Evolutionary conservation across 92 coral and sea anemone species (phyloP), one percentile per base, ranked within the genome.

Genomic region (Epizoanthus fatuus): DNA sequence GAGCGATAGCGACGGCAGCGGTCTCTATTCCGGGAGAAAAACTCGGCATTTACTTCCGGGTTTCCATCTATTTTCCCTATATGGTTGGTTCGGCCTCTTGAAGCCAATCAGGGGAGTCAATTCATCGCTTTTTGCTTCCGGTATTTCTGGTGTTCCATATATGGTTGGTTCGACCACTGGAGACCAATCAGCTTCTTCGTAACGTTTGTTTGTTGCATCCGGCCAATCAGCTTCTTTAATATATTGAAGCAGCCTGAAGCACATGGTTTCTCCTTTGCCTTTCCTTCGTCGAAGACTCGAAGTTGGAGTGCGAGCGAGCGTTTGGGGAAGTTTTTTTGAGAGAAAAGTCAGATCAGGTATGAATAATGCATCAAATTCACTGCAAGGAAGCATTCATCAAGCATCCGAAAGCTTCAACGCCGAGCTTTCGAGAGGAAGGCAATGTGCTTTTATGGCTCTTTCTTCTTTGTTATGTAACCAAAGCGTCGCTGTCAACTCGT

Each of bases 131-230:
- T 64, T 64, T 25, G 70, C 44, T 64, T 64, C 44, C 45, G 45
- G 70, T 64, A 29, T 64, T 64, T 64, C 5, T 64, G 70, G 44
- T 7, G 0, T 64, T 64, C 70, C 70, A 29, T 32, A 64, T 29
- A 32, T 64, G 70, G 70, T 9, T 64, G n/a, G 70, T 64, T 25
- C 1, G 45, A 59, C 19, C 64, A n/a, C 64, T 59, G 64, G 9
- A 59, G 64, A 22, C 64, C 64, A 59, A 59, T 59, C 64, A 59
- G 64, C 64, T 59, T 59, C 64, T 59, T 17, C 10, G 32, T 59
- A 59, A 64, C 44, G 70, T 64, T 64, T 62, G 68, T 62, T 62
- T 64, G 70, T 25, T 64, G 70, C 49, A 44, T 44, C 49, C 49
- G 1, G 49, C 63, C 63, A 10, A 57, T 57, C 63, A 57, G 64